phyloP scores from a whole-genome alignment of 2,113 vertebrate species.

The Silurus glanis region DNA sequence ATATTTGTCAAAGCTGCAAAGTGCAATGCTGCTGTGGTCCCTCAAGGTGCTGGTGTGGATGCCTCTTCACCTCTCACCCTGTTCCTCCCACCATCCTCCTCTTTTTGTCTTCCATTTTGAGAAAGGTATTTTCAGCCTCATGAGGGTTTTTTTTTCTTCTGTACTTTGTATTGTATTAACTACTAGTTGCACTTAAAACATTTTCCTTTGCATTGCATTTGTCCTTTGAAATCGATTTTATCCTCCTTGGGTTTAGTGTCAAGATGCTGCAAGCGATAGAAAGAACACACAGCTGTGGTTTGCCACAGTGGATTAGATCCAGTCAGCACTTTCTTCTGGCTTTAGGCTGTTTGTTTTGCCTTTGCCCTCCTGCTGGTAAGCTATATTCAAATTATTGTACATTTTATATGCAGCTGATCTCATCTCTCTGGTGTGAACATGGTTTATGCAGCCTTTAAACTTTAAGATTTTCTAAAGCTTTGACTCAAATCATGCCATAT shows the following conservation, averaged over 20 bases:
- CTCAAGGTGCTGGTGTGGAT: constrained; percentile 56
- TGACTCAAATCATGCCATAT: neutral
- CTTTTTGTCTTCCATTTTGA: constrained; percentile 29
- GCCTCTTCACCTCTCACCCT: constrained; percentile 57
- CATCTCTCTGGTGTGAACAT: neutral
- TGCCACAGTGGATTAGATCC: constrained; percentile 40
- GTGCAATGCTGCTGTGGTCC: constrained; percentile 66
- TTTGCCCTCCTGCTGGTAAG: constrained; percentile 66
- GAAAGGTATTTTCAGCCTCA: constrained; percentile 56
- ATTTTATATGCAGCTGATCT: neutral
- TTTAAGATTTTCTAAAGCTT: neutral
- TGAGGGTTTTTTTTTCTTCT: neutral
- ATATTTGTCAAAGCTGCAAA: constrained; percentile 47
- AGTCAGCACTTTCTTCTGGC: constrained; percentile 58
- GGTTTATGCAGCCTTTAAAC: neutral
- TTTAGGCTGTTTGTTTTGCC: constrained; percentile 66
- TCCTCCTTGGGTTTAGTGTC: constrained; percentile 44
- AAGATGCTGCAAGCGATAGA: constrained; percentile 68
- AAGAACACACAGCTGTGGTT: constrained; percentile 60
- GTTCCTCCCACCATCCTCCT: constrained; percentile 53
- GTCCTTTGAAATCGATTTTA: neutral
- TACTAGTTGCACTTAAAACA: neutral
- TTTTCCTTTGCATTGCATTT: neutral
- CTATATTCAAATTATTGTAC: neutral
- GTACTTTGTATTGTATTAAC: neutral